Conservation (phyloP, 2,888 invertebrate genomes). For the Napeogenes sylphis region DNA sequence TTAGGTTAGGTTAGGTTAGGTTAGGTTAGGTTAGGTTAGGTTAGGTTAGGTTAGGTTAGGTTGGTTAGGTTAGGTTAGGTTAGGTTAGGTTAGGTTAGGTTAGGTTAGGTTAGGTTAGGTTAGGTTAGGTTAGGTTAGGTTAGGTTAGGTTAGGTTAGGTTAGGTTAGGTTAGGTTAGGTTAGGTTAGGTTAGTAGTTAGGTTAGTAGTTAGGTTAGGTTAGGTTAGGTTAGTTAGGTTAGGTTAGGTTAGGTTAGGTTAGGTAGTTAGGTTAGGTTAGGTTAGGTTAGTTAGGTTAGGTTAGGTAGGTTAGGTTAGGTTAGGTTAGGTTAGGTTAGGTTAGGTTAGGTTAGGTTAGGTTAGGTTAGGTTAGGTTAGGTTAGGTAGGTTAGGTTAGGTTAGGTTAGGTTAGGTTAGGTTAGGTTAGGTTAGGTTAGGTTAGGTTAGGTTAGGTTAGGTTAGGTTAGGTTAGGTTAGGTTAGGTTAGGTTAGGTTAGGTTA, state of each 20-base stretch:
- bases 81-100: conserved; percentile 9
- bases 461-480: too few relatives aligned
- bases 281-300: conserved; percentile 7
- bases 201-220: conserved; percentile 5
- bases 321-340: conserved; percentile 9
- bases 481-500: too few relatives aligned
- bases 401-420: too few relatives aligned
- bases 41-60: conserved; percentile 2
- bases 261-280: conserved; percentile 7
- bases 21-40: conserved; percentile 7
- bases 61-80: conserved; percentile 8
- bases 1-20: conserved; percentile 7
- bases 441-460: too few relatives aligned
- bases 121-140: conserved; percentile 9
- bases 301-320: conserved; percentile 7
- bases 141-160: conserved; percentile 9
- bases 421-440: too few relatives aligned
- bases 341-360: conserved; percentile 8
- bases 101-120: conserved; percentile 9
- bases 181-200: too few relatives aligned
- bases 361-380: conserved; percentile 9
- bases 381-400: too few relatives aligned
- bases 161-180: conserved; percentile 9
- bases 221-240: conserved; percentile 3
- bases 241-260: conserved; percentile 6